Conservation (phyloP, 2,113 vertebrate genomes). For the Upupa epops region DNA sequence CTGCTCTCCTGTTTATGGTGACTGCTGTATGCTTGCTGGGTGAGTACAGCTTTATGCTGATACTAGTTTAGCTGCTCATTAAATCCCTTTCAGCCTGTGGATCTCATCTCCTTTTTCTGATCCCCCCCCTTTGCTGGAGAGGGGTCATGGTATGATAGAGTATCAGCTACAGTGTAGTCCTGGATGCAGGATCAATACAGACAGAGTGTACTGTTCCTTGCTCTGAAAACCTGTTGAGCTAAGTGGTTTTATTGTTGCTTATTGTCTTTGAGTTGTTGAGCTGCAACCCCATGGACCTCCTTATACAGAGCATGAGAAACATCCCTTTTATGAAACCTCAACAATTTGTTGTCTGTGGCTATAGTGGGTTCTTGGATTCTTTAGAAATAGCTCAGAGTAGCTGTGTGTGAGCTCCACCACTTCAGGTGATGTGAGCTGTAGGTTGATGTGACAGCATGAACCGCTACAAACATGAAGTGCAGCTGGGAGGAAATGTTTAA, state of each 20-base stretch:
- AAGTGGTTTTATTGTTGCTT: not conserved
- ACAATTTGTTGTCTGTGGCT: not conserved
- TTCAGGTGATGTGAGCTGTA: conserved; percentile 42
- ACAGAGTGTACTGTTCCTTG: not conserved
- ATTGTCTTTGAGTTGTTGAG: not conserved
- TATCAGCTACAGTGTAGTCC: too few relatives aligned
- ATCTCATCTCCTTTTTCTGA: too few relatives aligned
- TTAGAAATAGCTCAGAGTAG: not conserved
- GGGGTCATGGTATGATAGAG: too few relatives aligned
- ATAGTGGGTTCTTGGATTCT: not conserved
- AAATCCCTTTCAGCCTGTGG: too few relatives aligned
- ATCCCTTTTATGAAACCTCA: not conserved
- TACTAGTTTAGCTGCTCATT: too few relatives aligned
- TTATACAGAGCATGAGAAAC: not conserved
- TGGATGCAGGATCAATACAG: too few relatives aligned
- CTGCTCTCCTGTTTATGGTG: too few relatives aligned
- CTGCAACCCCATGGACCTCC: not conserved
- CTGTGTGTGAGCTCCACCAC: not conserved
- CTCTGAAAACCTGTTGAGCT: not conserved
- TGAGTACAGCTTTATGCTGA: too few relatives aligned
- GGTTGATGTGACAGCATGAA: not conserved
- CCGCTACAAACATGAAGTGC: not conserved
- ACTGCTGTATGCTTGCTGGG: too few relatives aligned
- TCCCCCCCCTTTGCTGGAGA: too few relatives aligned
- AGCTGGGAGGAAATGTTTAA: not conserved